Percentiles rank a stretch among this genome's conserved stretches.
Conservation (phyloP, 2,113 vertebrate species). For the Neolamprologus devosi region DNA sequence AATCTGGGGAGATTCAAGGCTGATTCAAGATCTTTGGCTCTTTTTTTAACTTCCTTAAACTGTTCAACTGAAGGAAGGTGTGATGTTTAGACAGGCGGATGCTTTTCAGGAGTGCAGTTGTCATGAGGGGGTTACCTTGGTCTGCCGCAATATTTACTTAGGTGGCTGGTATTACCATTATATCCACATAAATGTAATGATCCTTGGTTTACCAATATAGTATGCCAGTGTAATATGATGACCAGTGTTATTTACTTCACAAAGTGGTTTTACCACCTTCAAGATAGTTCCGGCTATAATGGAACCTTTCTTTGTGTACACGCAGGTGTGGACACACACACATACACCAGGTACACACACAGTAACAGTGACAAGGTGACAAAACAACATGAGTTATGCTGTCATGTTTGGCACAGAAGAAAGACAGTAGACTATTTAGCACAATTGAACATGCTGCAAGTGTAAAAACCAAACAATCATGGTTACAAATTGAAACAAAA, state of each 20-base stretch:
- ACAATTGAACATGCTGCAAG: background rate
- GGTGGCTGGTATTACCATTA: background rate
- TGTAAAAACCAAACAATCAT: background rate
- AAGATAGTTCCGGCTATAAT: background rate
- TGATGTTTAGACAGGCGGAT: background rate
- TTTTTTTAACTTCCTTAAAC: background rate
- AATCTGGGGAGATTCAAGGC: background rate
- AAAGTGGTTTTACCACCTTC: background rate
- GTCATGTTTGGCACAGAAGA: background rate
- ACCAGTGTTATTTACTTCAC: background rate
- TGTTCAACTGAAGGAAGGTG: background rate
- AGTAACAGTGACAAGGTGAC: background rate
- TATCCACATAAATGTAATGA: background rate
- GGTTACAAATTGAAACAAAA: constrained; percentile 8
- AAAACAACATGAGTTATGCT: background rate
- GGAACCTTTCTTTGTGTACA: background rate
- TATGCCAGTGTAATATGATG: background rate
- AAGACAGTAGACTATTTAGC: background rate
- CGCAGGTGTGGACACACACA: background rate
- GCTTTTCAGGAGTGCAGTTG: background rate
- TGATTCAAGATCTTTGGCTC: background rate
- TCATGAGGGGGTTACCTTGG: background rate
- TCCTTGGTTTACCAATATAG: background rate
- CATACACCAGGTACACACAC: background rate
- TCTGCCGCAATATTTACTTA: background rate